Conservation (phyloP, 2,888 invertebrate species). For the Pristionchus japonicus region DNA sequence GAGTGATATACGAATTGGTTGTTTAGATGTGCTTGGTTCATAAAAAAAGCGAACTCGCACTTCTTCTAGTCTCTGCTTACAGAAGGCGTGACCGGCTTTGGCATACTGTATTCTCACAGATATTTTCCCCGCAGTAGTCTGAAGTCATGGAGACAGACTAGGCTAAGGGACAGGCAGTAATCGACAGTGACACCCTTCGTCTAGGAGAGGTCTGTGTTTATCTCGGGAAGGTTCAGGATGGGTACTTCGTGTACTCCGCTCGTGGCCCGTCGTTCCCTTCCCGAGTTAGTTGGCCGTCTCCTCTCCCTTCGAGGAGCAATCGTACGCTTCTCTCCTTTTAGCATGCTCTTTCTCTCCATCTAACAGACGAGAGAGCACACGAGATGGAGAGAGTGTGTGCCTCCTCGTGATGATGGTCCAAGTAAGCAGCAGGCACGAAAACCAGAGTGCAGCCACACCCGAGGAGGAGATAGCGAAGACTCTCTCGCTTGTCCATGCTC, state of each 20-base stretch:
- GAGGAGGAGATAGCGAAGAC: not conserved
- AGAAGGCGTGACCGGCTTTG: not conserved
- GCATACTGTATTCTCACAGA: not conserved
- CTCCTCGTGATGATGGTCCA: not conserved
- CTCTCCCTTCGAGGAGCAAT: not conserved
- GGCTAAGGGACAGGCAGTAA: not conserved
- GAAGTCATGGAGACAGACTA: not conserved
- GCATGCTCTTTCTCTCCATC: too few relatives aligned
- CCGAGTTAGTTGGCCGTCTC: not conserved
- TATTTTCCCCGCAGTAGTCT: not conserved
- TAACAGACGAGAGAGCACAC: too few relatives aligned
- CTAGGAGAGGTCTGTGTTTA: not conserved
- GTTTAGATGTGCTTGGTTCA: too few relatives aligned
- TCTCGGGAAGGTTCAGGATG: not conserved
- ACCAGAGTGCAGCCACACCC: constrained; percentile 22
- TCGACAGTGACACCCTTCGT: not conserved
- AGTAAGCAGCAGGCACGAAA: not conserved
- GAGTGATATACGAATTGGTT: too few relatives aligned
- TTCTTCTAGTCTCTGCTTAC: not conserved
- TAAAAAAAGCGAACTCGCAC: not conserved
- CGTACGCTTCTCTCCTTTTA: too few relatives aligned
- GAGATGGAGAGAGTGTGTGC: too few relatives aligned
- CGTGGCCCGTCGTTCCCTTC: not conserved
- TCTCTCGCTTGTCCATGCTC: too few relatives aligned
- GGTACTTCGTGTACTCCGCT: not conserved